A percentile compares a stretch with the other conserved stretches of the same genome.
These are phyloP conservation scores for Papilio aristodemus DNA, from an alignment of 1,140 invertebrate genomes.

Conservation along the genomic window DNA sequence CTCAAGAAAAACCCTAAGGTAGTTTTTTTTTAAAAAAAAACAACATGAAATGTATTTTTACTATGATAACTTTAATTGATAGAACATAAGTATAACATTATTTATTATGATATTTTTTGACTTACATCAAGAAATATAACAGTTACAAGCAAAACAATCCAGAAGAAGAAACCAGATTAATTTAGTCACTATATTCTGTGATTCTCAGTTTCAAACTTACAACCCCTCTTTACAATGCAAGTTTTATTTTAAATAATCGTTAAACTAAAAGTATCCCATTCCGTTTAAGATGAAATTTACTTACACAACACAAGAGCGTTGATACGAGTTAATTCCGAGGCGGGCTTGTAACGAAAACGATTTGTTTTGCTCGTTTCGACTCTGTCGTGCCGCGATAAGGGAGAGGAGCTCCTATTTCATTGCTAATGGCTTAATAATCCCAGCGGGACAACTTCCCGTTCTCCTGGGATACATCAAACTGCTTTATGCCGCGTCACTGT, in stretches of 20 bases:
- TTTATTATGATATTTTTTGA: too few relatives aligned
- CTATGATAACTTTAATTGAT: too few relatives aligned
- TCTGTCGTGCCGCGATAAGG: slow-evolving; percentile 50
- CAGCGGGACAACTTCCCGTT: slow-evolving; percentile 43
- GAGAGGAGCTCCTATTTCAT: slow-evolving; percentile 52
- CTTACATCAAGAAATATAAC: too few relatives aligned
- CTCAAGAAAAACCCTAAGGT: neutral
- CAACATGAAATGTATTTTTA: neutral
- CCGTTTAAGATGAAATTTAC: neutral
- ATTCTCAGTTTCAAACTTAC: neutral
- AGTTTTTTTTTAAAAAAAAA: neutral
- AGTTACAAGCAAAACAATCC: too few relatives aligned
- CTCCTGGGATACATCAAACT: neutral
- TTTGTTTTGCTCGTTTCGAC: slow-evolving; percentile 58
- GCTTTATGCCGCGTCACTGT: slow-evolving; percentile 5
- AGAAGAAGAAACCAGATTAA: too few relatives aligned
- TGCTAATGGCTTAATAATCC: slow-evolving; percentile 62
- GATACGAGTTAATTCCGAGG: slow-evolving; percentile 39
- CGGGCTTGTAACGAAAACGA: slow-evolving; percentile 36
- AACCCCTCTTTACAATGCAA: neutral
- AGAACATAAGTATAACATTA: too few relatives aligned
- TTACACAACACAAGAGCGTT: slow-evolving; percentile 22
- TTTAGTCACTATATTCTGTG: too few relatives aligned
- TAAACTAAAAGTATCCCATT: slow-evolving; percentile 2
- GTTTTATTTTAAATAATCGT: neutral